Percentiles rank a stretch among this genome's conserved stretches.
Evolutionary conservation across 2,888 invertebrate species (phyloP).

Genomic region (Agriopis leucophaearia): DNA sequence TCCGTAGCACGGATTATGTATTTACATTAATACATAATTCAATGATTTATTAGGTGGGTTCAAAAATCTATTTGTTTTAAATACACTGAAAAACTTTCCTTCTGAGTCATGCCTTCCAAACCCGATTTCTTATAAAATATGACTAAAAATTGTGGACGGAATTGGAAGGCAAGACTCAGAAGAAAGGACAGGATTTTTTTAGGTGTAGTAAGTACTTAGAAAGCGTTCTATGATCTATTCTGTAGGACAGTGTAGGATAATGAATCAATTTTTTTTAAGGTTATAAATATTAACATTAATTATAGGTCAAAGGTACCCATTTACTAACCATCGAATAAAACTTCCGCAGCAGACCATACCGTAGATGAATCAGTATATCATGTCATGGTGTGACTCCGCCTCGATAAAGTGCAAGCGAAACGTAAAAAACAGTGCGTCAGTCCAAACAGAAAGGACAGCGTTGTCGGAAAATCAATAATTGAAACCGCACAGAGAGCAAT

Average conservation of each 20-base stretch:
- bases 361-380: constrained; percentile 24
- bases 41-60: constrained; percentile 28
- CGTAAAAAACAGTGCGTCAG: constrained; percentile 58
- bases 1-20: constrained; percentile 36
- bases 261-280: too few species aligned
- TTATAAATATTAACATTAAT: too few species aligned
- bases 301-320: not conserved
- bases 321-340: not conserved
- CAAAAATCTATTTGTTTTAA: not conserved
- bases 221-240: too few species aligned
- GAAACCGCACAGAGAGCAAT: constrained; percentile 77
- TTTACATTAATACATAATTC: too few species aligned
- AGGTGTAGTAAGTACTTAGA: too few species aligned
- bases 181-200: too few species aligned
- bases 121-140: too few species aligned
- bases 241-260: too few species aligned
- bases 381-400: constrained; percentile 23
- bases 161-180: too few species aligned
- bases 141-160: too few species aligned
- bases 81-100: too few species aligned
- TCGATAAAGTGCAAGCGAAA: constrained; percentile 30
- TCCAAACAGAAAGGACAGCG: constrained; percentile 58
- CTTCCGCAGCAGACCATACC: not conserved
- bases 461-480: constrained; percentile 79
- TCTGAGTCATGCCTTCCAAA: too few species aligned